These are phyloP conservation scores for Chironomus tepperi DNA, from an alignment of 1,140 invertebrate species.

Conservation along the genomic window DNA sequence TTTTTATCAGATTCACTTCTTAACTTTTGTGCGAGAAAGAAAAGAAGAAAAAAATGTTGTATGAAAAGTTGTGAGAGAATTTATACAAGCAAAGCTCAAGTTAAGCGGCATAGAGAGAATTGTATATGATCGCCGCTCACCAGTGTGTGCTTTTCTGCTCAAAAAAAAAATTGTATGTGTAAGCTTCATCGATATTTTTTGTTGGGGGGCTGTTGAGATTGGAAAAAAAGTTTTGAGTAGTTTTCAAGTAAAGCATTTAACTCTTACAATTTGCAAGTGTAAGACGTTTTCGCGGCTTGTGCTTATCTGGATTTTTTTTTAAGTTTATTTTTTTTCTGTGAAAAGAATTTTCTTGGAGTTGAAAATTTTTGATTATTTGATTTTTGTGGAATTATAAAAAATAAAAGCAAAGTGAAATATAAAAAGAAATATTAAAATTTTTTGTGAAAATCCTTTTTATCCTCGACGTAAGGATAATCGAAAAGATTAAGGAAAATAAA, in stretches of 20 bases:
- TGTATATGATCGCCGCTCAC: not conserved
- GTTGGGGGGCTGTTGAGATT: not conserved
- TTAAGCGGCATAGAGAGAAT: not conserved
- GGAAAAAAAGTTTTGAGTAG: not conserved
- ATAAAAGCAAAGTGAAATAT: not conserved
- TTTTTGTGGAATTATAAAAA: not conserved
- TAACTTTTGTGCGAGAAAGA: not conserved
- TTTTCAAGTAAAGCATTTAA: constrained; percentile 20
- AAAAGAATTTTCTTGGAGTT: not conserved
- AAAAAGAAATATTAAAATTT: not conserved
- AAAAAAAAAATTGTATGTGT: constrained; percentile 1
- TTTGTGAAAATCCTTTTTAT: not conserved
- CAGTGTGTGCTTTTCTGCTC: constrained; percentile 9
- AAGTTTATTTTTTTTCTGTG: not conserved
- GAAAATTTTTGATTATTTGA: not conserved
- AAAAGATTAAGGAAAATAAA: not conserved
- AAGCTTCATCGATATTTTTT: not conserved
- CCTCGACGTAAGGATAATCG: not conserved
- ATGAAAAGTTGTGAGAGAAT: not conserved
- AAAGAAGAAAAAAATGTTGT: not conserved
- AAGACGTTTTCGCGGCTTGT: constrained; percentile 20
- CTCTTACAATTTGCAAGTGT: not conserved
- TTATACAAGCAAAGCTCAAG: not conserved
- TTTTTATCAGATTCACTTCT: not conserved
- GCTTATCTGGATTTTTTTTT: not conserved